Percentiles rank a stretch among this genome's conserved stretches.
Evolutionary conservation across 2,797 vertebrate genomes (phyloP).

Genomic region (Eulemur rubriventer): DNA sequence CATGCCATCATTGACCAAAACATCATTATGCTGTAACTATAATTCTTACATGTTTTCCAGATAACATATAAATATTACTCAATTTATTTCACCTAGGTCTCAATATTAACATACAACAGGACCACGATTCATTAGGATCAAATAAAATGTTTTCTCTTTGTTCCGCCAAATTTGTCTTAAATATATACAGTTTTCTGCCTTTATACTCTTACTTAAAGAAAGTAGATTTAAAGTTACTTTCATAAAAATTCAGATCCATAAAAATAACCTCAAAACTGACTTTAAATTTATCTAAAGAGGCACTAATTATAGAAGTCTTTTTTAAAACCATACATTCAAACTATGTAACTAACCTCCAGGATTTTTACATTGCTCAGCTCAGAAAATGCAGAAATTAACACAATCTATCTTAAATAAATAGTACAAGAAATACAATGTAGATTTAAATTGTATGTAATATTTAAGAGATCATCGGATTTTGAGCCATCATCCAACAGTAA

Average conservation of each 20-base stretch:
- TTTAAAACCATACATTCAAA: background rate
- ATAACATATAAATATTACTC: conserved; percentile 14
- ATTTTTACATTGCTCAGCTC: background rate
- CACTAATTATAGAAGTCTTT: background rate
- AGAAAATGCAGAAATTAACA: conserved; percentile 4
- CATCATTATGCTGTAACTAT: background rate
- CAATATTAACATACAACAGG: background rate
- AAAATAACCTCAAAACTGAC: conserved; percentile 44
- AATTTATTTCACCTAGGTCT: background rate
- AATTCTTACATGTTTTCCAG: conserved; percentile 19
- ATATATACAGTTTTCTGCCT: background rate
- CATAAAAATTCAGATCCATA: background rate
- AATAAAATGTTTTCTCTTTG: background rate
- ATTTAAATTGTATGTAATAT: background rate
- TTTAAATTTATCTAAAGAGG: background rate
- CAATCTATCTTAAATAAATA: conserved; percentile 5
- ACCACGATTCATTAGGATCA: background rate
- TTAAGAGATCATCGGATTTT: background rate
- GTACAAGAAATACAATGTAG: background rate
- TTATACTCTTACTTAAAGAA: conserved; percentile 13
- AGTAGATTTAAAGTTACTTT: background rate
- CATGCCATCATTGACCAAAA: background rate
- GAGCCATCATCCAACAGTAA: background rate
- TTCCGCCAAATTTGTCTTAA: background rate
- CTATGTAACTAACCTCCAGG: background rate